Evolutionary conservation across 1,140 invertebrate genomes (phyloP).

Genomic region (Akabosia matsudoensis): DNA sequence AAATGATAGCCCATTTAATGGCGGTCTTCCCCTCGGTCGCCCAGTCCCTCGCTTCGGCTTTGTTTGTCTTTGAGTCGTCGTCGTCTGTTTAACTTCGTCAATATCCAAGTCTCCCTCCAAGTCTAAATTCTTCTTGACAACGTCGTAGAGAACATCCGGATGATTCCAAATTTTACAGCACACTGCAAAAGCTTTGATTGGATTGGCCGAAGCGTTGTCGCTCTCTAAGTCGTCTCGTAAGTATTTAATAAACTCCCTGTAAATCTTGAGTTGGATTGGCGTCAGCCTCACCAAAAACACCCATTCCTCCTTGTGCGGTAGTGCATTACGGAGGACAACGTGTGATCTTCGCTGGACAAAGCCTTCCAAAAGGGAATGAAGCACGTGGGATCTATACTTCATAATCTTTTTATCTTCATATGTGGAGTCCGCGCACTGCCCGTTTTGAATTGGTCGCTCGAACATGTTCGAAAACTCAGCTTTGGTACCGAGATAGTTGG

Average conservation of each 20-base stretch:
- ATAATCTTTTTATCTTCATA: constrained; percentile 84
- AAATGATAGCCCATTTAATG: constrained; percentile 4
- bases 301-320: constrained; percentile 89
- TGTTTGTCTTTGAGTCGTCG: constrained; percentile 49
- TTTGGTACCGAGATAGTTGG: constrained; percentile 86
- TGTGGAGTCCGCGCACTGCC: constrained; percentile 88
- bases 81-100: constrained; percentile 63
- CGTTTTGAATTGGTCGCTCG: constrained; percentile 89
- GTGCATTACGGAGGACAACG: constrained; percentile 72
- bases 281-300: constrained; percentile 86
- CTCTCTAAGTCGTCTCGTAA: constrained; percentile 26
- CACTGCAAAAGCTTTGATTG: constrained; percentile 94
- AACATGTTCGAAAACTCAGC: constrained; percentile 96
- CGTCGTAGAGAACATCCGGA: constrained; percentile 92
- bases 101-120: constrained; percentile 77
- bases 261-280: constrained; percentile 77
- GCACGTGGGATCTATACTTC: constrained; percentile 82
- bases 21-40: constrained; percentile 1
- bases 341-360: constrained; percentile 73
- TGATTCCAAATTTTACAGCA: constrained; percentile 99
- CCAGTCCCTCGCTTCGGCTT: constrained; percentile 37
- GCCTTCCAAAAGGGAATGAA: constrained; percentile 82
- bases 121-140: constrained; percentile 57
- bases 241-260: constrained; percentile 74
- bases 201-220: constrained; percentile 83